Percentiles rank a stretch among this genome's conserved stretches.
Conservation (phyloP, 2,113 vertebrate genomes). For the Gambusia affinis region DNA sequence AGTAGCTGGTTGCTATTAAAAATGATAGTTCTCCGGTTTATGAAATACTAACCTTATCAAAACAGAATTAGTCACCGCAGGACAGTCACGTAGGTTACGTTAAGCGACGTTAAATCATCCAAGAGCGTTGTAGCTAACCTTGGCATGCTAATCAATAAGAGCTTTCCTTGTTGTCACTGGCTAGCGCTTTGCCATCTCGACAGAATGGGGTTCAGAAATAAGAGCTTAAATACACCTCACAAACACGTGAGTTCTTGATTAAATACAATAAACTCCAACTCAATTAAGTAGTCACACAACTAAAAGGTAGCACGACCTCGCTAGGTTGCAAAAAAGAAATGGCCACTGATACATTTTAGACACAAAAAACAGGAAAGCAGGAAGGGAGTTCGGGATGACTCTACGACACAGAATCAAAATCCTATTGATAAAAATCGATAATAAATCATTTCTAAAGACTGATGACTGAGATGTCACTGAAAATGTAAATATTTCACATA, state of each 20-base stretch:
- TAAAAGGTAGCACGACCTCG: constrained; percentile 51
- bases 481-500: constrained; percentile 51
- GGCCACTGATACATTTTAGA: constrained; percentile 76
- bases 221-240: neutral
- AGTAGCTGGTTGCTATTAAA: neutral
- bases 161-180: constrained; percentile 52
- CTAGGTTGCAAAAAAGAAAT: constrained; percentile 75
- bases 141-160: constrained; percentile 67
- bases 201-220: constrained; percentile 13
- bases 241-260: neutral
- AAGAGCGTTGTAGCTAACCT: constrained; percentile 64
- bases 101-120: constrained; percentile 63
- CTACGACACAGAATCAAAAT: constrained; percentile 53
- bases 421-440: constrained; percentile 45
- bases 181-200: constrained; percentile 48
- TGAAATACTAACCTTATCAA: constrained; percentile 29
- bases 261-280: constrained; percentile 3
- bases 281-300: constrained; percentile 37
- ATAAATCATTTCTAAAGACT: constrained; percentile 34
- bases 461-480: constrained; percentile 55
- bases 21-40: neutral
- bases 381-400: constrained; percentile 77
- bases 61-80: constrained; percentile 19
- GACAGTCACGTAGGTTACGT: constrained; percentile 59
- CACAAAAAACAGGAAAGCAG: constrained; percentile 80